These are phyloP conservation scores for Leptopterna dolabrata DNA, from an alignment of 2,888 invertebrate genomes.

Conservation along the genomic window DNA sequence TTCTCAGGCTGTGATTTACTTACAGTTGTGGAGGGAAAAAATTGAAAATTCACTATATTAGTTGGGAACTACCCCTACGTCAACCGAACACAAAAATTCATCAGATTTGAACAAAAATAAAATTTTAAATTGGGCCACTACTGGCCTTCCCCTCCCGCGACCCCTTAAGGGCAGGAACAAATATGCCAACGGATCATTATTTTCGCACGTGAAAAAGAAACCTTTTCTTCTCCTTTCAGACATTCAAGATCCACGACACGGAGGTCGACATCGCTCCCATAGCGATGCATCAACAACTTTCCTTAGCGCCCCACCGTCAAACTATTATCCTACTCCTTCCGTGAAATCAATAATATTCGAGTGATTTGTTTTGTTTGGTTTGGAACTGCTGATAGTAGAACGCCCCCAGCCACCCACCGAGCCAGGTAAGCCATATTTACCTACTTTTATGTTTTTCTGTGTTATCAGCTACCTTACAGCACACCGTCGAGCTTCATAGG, in stretches of 20 bases:
- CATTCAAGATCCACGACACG: background rate
- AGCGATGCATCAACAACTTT: slow-evolving; percentile 39
- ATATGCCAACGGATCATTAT: background rate
- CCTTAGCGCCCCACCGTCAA: background rate
- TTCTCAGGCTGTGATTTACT: no score
- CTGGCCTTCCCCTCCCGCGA: background rate
- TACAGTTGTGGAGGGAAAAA: no score
- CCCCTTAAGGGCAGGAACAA: no score
- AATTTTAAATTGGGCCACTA: background rate
- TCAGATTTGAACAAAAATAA: no score
- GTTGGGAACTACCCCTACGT: background rate
- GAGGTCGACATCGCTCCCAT: slow-evolving; percentile 32
- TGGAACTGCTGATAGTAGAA: slow-evolving; percentile 35
- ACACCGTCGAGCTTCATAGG: no score
- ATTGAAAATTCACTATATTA: no score
- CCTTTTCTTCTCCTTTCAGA: background rate
- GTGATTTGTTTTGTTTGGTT: slow-evolving; percentile 51
- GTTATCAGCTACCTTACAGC: background rate
- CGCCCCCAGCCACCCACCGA: slow-evolving; percentile 28
- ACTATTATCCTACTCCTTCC: background rate
- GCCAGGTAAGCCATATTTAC: slow-evolving; percentile 27
- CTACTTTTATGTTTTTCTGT: background rate
- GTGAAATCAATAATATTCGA: slow-evolving; percentile 48
- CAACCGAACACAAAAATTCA: no score
- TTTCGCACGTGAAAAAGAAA: background rate